These are phyloP conservation scores for Sterrhoptilus dennistouni DNA, from an alignment of 2,113 vertebrate species.

Conservation along the genomic window DNA sequence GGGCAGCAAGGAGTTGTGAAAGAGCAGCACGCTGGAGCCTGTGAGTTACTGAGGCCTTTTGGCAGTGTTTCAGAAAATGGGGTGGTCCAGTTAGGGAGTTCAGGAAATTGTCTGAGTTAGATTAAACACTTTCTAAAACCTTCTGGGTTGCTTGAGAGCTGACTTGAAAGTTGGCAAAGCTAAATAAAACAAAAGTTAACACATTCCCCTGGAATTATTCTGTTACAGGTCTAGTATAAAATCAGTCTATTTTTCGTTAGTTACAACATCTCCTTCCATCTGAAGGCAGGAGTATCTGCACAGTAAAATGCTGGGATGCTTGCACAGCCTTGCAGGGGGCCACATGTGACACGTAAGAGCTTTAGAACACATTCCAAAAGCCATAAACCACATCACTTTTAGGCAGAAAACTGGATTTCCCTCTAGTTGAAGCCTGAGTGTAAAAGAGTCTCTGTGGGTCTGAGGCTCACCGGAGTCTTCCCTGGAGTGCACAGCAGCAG, in stretches of 20 bases:
- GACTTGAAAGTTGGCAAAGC: slow-evolving; percentile 73
- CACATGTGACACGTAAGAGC: background rate
- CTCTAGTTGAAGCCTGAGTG: background rate
- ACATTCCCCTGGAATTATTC: slow-evolving; percentile 64
- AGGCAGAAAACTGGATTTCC: background rate
- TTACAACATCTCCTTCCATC: background rate
- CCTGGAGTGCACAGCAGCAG: background rate
- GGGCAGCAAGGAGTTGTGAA: slow-evolving; percentile 52
- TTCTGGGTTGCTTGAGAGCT: slow-evolving; percentile 68
- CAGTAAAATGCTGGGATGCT: background rate
- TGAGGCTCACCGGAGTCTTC: background rate
- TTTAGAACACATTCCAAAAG: background rate
- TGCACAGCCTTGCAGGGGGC: background rate
- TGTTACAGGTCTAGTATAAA: slow-evolving; percentile 40
- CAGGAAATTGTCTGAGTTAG: slow-evolving; percentile 80
- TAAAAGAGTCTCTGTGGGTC: background rate
- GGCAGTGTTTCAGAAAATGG: slow-evolving; percentile 70
- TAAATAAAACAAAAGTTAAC: slow-evolving; percentile 76
- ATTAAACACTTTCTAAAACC: slow-evolving; percentile 79
- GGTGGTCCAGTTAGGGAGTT: slow-evolving; percentile 76
- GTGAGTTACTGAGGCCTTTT: slow-evolving; percentile 40
- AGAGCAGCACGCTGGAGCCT: slow-evolving; percentile 9
- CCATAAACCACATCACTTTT: background rate
- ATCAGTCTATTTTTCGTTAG: slow-evolving; percentile 7
- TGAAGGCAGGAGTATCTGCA: background rate